phyloP scores from a whole-genome alignment of 2,797 vertebrate species.

The Protosalanx chinensis region DNA sequence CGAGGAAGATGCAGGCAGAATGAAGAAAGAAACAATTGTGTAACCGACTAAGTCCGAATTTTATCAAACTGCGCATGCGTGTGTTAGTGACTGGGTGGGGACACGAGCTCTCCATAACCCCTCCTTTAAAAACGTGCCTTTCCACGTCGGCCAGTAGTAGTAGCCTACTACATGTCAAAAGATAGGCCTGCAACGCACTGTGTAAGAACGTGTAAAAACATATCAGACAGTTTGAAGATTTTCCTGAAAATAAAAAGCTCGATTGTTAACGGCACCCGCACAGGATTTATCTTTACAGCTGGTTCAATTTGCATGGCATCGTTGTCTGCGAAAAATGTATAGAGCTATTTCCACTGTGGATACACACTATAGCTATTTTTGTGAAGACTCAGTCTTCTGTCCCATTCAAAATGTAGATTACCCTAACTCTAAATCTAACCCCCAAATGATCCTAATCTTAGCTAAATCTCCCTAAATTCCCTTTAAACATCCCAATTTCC shows the following conservation, averaged over 20 bases:
- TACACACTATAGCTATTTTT: background rate
- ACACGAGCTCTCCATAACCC: slow-evolving; percentile 50
- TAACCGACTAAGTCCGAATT: slow-evolving; percentile 84
- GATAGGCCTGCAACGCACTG: background rate
- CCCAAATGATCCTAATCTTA: too few species aligned
- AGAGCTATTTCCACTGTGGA: background rate
- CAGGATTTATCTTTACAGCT: too few species aligned
- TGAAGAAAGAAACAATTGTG: slow-evolving; percentile 77
- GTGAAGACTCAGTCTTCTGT: background rate
- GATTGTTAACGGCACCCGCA: too few species aligned
- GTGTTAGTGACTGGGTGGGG: slow-evolving; percentile 67
- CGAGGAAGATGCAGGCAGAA: slow-evolving; percentile 65
- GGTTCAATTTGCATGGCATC: background rate
- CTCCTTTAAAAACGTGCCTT: slow-evolving; percentile 29
- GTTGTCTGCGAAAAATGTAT: background rate
- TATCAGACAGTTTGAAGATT: too few species aligned
- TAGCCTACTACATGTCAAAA: slow-evolving; percentile 7
- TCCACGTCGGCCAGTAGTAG: slow-evolving; percentile 27
- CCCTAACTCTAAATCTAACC: background rate
- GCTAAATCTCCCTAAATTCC: too few species aligned
- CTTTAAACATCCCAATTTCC: too few species aligned
- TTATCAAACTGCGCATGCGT: slow-evolving; percentile 80
- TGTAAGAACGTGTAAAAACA: too few species aligned
- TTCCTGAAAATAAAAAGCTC: too few species aligned
- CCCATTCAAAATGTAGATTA: background rate